Percentiles rank a stretch among this genome's conserved stretches.
Evolutionary conservation across 2,113 vertebrate species (phyloP).

Genomic region (Synodontis membranacea): DNA sequence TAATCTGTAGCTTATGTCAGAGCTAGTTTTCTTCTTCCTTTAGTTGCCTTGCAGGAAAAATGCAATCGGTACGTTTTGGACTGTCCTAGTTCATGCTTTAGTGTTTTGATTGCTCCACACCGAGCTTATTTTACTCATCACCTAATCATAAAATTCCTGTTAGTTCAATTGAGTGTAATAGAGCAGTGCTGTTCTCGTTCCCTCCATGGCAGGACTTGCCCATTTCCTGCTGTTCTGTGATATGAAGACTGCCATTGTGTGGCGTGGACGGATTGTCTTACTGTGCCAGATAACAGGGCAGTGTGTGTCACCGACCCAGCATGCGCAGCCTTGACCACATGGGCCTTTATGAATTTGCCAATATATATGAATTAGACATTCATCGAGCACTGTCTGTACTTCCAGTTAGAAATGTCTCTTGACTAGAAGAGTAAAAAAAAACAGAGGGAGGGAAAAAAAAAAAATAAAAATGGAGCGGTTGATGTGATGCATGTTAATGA

Average conservation of each 20-base stretch:
- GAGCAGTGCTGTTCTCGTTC: background rate
- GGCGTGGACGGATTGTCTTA: background rate
- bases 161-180: background rate
- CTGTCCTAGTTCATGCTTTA: background rate
- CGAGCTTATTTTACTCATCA: background rate
- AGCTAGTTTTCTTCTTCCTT: background rate
- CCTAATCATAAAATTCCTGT: background rate
- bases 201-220: background rate
- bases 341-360: conserved; percentile 38
- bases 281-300: background rate
- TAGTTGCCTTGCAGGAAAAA: background rate
- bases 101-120: background rate
- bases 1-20: background rate
- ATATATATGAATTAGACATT: conserved; percentile 40
- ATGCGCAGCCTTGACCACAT: background rate
- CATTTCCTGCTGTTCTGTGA: background rate
- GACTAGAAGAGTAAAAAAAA: conserved; percentile 66
- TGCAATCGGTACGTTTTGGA: background rate
- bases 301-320: conserved; percentile 9
- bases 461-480: conserved; percentile 67
- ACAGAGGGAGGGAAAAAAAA: conserved; percentile 43
- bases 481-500: conserved; percentile 84
- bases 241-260: background rate
- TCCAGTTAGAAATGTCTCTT: conserved; percentile 17
- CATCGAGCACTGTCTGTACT: conserved; percentile 16